Evolutionary conservation across 2,888 invertebrate genomes (phyloP), one percentile per base, ranked within the genome.

Genomic region (Drosophila robusta): DNA sequence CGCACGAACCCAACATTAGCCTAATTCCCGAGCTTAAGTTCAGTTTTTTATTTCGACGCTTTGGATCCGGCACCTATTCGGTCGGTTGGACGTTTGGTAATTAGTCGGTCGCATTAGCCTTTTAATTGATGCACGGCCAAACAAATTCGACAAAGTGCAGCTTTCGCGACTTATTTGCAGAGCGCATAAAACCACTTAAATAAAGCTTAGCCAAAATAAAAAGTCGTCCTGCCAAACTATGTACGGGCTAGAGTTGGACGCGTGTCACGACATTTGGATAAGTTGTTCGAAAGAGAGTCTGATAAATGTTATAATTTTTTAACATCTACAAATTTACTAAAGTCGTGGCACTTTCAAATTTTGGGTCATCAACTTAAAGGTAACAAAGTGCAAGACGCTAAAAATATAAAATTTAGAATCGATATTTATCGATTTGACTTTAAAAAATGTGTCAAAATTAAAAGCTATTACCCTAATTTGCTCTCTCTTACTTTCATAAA

Each of bases 101-200:
- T 83, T 76, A 74, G 70, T 63, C 56, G 64, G 56, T 65, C 58
- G 63, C 62, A 54, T 64, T 63, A 74, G 68, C 47, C 65, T 55
- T 72, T 77, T 64, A 79, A 70, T 79, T 82, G 75, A 75, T 72
- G 61, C 72, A 62, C 38, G 45, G 36, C 26, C 36, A 39, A 63
- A 56, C 50, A 38, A 52, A 41, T 60, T 38, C 26, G 54, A 66
- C 32, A 54, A 54, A 67, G 70, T 47, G 66, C 65, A 79, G 69
- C 65, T 64, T 71, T 69, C 8, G 47, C 54, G 50, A 45, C 47
- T 65, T 64, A 63, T 39, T 61, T 26, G 22, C 38, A 18, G 39
- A 55, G 69, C 72, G 58, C 70, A 76, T 66, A 71, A 76, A 65
- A 58, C 51, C 74, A 76, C 70, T 69, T 54, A 65, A 67, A 60